phyloP scores from a whole-genome alignment of 2,797 vertebrate genomes.

The Apogon talboti region DNA sequence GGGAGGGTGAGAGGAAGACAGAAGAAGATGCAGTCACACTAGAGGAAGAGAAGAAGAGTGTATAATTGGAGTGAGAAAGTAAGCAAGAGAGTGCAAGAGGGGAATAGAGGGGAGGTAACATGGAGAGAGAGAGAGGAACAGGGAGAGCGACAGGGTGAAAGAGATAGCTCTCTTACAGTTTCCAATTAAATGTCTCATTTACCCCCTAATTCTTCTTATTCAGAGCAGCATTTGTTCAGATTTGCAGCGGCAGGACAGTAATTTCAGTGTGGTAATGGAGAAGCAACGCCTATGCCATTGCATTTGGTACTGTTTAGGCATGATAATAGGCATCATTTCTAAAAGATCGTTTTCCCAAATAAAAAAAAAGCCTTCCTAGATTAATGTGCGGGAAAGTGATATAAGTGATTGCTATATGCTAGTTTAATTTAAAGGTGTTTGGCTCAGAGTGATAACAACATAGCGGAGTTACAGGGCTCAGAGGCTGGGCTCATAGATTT shows the following conservation, averaged over 20 bases:
- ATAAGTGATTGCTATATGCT: slow-evolving; percentile 49
- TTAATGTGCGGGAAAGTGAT: slow-evolving; percentile 63
- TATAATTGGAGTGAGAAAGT: slow-evolving; percentile 55
- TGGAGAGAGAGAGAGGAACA: slow-evolving; percentile 21
- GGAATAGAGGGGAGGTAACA: slow-evolving; percentile 37
- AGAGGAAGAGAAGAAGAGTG: slow-evolving; percentile 46
- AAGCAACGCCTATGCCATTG: slow-evolving; percentile 62
- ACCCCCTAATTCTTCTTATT: slow-evolving; percentile 83
- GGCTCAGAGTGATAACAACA: slow-evolving; percentile 57
- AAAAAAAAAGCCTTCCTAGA: slow-evolving; percentile 71
- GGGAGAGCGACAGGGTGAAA: slow-evolving; percentile 55
- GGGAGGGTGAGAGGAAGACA: slow-evolving; percentile 10
- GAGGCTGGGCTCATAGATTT: slow-evolving; percentile 46
- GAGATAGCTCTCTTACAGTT: slow-evolving; percentile 76
- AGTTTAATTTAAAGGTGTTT: slow-evolving; percentile 65
- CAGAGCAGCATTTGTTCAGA: slow-evolving; percentile 77
- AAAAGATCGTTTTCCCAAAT: slow-evolving; percentile 57
- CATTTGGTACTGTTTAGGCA: slow-evolving; percentile 63
- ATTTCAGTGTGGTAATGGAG: slow-evolving; percentile 77
- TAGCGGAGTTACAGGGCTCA: slow-evolving; percentile 35
- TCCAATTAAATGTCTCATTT: slow-evolving; percentile 89
- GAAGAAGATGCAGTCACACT: slow-evolving; percentile 35
- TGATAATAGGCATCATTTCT: slow-evolving; percentile 78
- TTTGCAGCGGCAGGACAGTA: slow-evolving; percentile 75
- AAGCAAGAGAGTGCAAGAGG: slow-evolving; percentile 50